Conservation (phyloP, 2,888 invertebrate species). For the Pharmacophagus antenor region DNA sequence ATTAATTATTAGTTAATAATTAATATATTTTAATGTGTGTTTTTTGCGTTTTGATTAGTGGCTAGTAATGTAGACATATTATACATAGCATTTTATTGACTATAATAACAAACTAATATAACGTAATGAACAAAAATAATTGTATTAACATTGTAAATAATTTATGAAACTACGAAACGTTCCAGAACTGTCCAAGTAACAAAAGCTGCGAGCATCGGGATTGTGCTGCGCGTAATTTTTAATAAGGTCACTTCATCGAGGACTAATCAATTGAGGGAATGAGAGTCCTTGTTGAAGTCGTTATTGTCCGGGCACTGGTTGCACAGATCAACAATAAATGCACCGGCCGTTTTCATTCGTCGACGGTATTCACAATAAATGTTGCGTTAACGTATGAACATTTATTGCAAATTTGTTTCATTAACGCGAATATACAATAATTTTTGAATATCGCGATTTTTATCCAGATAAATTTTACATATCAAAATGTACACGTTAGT, state of each 20-base stretch:
- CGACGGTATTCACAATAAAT: neutral
- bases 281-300: neutral
- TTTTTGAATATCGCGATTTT: neutral
- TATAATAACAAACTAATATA: too few relatives aligned
- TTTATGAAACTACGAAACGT: too few relatives aligned
- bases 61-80: too few relatives aligned
- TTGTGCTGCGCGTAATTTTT: neutral
- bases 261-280: slow-evolving; percentile 4
- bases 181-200: too few relatives aligned
- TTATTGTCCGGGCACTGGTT: neutral
- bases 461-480: too few relatives aligned
- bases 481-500: too few relatives aligned
- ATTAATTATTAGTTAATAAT: too few relatives aligned
- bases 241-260: neutral
- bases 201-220: neutral
- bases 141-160: too few relatives aligned
- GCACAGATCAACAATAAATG: neutral
- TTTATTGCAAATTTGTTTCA: neutral
- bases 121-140: too few relatives aligned
- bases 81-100: too few relatives aligned
- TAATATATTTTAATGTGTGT: too few relatives aligned
- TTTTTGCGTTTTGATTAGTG: too few relatives aligned
- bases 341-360: neutral
- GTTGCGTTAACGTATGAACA: neutral
- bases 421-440: neutral